Conservation (phyloP, 2,888 invertebrate genomes). For the Choreutis nemorana region DNA sequence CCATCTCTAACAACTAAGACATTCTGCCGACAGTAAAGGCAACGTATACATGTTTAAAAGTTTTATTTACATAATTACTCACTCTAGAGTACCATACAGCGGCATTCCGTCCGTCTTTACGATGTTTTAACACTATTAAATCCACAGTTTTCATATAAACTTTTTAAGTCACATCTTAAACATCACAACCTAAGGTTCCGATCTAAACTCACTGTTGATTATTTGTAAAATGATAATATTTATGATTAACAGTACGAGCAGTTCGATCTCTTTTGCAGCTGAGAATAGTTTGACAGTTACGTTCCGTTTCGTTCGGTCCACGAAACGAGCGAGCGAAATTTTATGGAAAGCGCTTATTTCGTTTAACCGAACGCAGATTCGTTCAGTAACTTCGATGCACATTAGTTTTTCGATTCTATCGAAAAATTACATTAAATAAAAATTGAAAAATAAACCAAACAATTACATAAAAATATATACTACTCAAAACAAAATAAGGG, state of each 20-base stretch:
- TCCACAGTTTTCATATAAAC: slow-evolving; percentile 19
- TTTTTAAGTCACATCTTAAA: slow-evolving; percentile 15
- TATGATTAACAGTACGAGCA: slow-evolving; percentile 3
- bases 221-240: slow-evolving; percentile 13
- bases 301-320: slow-evolving; percentile 6
- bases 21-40: not conserved
- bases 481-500: no score
- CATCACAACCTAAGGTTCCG: not conserved
- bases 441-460: no score
- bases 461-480: no score
- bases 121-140: slow-evolving; percentile 18
- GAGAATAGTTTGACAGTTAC: slow-evolving; percentile 12
- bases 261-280: slow-evolving; percentile 9
- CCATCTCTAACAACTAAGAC: not conserved
- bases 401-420: no score
- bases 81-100: slow-evolving; percentile 28
- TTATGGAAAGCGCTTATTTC: slow-evolving; percentile 4
- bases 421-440: no score
- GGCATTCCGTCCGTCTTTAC: slow-evolving; percentile 40
- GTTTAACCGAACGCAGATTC: no score
- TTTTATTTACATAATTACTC: slow-evolving; percentile 25
- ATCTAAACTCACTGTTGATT: not conserved
- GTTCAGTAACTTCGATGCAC: no score
- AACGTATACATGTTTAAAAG: not conserved
- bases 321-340: not conserved